Conservation (phyloP, 2,797 vertebrate species). For the Squalus acanthias region DNA sequence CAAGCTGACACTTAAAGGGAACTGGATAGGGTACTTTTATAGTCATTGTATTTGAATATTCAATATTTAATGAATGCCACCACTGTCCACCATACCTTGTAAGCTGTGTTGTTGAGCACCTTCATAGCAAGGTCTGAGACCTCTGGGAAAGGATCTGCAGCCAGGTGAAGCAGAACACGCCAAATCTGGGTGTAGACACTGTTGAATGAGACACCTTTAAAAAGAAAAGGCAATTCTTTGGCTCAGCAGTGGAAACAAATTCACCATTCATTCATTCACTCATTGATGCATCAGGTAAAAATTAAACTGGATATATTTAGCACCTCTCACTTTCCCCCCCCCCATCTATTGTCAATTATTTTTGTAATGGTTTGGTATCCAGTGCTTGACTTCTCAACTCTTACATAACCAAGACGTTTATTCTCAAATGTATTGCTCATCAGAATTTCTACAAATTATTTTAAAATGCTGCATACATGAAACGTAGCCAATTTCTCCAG, state of each 20-base stretch:
- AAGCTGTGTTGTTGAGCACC: constrained; percentile 92
- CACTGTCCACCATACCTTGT: constrained; percentile 70
- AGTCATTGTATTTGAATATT: neutral
- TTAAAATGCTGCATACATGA: neutral
- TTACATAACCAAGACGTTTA: neutral
- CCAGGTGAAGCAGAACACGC: constrained; percentile 88
- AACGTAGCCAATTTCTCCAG: neutral
- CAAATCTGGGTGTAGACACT: constrained; percentile 98
- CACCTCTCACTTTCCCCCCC: neutral
- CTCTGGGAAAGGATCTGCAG: constrained; percentile 89
- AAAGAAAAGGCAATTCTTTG: neutral
- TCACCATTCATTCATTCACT: neutral
- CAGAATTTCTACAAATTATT: neutral
- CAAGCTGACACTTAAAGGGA: neutral
- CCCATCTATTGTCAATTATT: neutral
- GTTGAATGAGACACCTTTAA: constrained; percentile 89
- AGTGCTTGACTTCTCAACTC: neutral
- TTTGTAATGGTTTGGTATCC: neutral
- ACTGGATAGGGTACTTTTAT: neutral
- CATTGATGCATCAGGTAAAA: neutral
- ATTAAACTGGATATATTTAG: neutral
- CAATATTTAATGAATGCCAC: neutral
- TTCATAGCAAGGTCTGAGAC: constrained; percentile 95
- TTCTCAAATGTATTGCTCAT: neutral
- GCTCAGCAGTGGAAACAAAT: neutral